These are phyloP conservation scores for Echinops telfairi DNA, from an alignment of 2,113 vertebrate genomes.

Conservation along the genomic window DNA sequence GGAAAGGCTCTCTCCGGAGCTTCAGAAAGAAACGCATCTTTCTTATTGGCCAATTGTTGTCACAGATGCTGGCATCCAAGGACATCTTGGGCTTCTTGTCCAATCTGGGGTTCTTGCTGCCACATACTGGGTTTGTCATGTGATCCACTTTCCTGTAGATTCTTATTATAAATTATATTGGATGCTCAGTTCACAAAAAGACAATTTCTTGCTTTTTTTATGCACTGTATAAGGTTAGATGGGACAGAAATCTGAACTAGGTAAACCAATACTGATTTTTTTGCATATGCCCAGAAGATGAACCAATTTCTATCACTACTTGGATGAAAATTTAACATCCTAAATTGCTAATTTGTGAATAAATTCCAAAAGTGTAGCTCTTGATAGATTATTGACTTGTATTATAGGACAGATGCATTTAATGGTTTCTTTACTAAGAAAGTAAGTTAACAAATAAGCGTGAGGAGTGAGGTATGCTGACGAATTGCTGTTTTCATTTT, in stretches of 20 bases:
- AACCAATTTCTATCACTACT: background rate
- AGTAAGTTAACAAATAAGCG: background rate
- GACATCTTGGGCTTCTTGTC: background rate
- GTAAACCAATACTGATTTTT: background rate
- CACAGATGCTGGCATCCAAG: background rate
- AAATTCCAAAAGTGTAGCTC: background rate
- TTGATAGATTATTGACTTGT: background rate
- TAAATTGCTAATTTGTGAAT: background rate
- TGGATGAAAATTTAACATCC: background rate
- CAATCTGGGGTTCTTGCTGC: background rate
- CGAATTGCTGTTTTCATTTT: background rate
- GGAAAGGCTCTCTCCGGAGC: background rate
- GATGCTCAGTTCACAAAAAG: background rate
- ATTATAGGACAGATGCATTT: background rate
- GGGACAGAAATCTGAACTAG: background rate
- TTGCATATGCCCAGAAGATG: background rate
- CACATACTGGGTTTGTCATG: rapidly evolving
- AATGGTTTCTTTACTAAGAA: background rate
- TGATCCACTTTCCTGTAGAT: too few species aligned
- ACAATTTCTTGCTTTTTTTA: background rate
- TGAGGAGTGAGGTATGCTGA: background rate
- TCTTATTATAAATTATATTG: background rate
- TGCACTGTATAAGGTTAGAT: background rate
- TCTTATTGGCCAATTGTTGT: background rate
- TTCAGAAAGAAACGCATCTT: rapidly evolving